These are phyloP conservation scores for Caenorhabditis sp. DNA, from an alignment of 2,888 invertebrate species.

Conservation along the genomic window DNA sequence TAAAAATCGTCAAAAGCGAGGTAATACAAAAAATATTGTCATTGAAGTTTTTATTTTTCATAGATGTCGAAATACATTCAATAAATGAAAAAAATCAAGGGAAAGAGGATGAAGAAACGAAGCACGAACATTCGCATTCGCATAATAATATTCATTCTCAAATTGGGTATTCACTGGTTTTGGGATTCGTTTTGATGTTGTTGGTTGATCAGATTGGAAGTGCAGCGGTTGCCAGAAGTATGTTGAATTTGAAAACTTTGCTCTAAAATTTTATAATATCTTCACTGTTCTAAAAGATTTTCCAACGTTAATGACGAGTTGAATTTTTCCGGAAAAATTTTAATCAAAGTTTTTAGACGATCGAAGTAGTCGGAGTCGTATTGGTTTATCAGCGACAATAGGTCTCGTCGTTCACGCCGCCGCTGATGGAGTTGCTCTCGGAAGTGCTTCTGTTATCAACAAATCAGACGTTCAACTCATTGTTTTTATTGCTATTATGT, in stretches of 20 bases:
- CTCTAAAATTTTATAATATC: too few relatives aligned
- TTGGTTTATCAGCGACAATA: conserved; percentile 86
- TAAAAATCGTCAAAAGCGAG: conserved; percentile 12
- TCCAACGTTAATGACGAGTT: too few relatives aligned
- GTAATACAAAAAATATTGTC: not conserved
- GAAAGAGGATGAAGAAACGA: conserved; percentile 1
- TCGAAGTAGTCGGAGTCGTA: conserved; percentile 56
- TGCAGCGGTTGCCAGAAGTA: conserved; percentile 50
- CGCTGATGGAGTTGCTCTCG: conserved; percentile 94
- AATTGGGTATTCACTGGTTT: conserved; percentile 89
- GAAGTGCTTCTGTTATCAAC: conserved; percentile 95
- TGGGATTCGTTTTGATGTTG: conserved; percentile 97
- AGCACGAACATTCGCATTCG: conserved; percentile 16
- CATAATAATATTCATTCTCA: conserved; percentile 38
- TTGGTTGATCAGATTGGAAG: conserved; percentile 82
- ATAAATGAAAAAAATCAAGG: conserved; percentile 16
- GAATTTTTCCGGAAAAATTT: too few relatives aligned
- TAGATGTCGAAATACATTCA: conserved; percentile 21
- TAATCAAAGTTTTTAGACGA: conserved; percentile 35
- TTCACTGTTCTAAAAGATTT: too few relatives aligned
- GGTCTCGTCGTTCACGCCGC: conserved; percentile 98
- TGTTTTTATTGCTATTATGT: conserved; percentile 96
- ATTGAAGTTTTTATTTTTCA: not conserved
- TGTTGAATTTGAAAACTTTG: conserved; percentile 5
- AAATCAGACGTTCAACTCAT: conserved; percentile 96